Base-by-base conservation (phyloP, 2,113 vertebrate genomes). In the Microcebus lehilahytsara region DNA sequence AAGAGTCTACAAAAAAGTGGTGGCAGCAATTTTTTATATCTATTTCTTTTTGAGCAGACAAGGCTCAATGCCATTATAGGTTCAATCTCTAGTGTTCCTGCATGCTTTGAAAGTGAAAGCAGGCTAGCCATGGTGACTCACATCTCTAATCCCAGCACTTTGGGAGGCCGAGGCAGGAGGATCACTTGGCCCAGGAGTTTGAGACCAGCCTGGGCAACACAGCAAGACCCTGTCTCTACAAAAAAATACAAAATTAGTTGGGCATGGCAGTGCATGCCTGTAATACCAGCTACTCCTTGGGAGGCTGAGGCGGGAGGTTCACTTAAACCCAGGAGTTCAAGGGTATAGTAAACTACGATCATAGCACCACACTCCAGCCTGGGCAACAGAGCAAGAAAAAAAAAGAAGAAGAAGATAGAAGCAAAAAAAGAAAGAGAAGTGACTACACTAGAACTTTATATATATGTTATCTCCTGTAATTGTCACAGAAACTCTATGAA, bases 31-130 rank as follows among this genome's bases (percentile, higher is more conserved):
- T 83, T 91, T 83, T 91, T 83, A 7, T 53, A 67, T 94, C 62
- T 89, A 42, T 85, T 93, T 96, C 84, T 96, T 93, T 56, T 72
- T 67, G 69, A 93, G 60, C 37, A 64, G 56, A n/a, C 49, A 77
- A 88, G 42, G 27, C 13, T 89, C 83, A 84, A 13, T 56, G 84
- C 67, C 83, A 80, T 78, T 19, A 86, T 53, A 75, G 30, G 6
- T 81, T 78, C 80, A 60, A 46, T 14, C n/a, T 85, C 74, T 67
- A n/a, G 25, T 42, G 11, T 34, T 32, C 51, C 80, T 62, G 56
- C 37, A 51, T 37, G 69, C 56, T 84, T 95, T 56, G 72, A 88
- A 85, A 49, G 42, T 40, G 12, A 64, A 64, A 37, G 27, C 72
- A 46, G 72, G 40, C 23, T 6, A 27, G 72, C 6, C 25, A 3